A percentile compares a stretch with the other conserved stretches of the same genome.
Evolutionary conservation across 2,797 vertebrate species (phyloP).

Genomic region (Chromis chromis): DNA sequence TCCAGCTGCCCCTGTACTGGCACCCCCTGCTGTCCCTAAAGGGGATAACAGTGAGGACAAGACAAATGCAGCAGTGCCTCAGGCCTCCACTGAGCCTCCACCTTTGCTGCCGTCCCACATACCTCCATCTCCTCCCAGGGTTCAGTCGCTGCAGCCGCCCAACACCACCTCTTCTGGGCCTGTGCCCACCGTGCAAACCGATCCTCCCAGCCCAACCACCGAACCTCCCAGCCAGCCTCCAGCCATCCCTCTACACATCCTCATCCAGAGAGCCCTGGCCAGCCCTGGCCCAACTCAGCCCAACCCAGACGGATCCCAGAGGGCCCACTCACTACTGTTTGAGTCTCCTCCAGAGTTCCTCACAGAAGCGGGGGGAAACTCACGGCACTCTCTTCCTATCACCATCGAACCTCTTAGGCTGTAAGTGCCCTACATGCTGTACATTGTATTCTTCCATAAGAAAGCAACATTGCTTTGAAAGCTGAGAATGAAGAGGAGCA

Average conservation of each 20-base stretch:
- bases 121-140: slow-evolving; percentile 73
- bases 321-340: slow-evolving; percentile 93
- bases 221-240: slow-evolving; percentile 82
- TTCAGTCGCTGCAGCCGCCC: slow-evolving; percentile 52
- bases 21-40: slow-evolving; percentile 44
- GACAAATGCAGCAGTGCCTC: slow-evolving; percentile 7
- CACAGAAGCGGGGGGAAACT: slow-evolving; percentile 49
- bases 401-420: slow-evolving; percentile 96
- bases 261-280: slow-evolving; percentile 91
- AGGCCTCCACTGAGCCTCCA: not conserved
- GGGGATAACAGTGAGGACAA: slow-evolving; percentile 48
- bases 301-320: slow-evolving; percentile 85
- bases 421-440: slow-evolving; percentile 83
- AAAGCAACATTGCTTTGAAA: not conserved
- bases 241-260: slow-evolving; percentile 90
- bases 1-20: not conserved
- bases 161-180: slow-evolving; percentile 45
- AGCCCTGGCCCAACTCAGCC: slow-evolving; percentile 85
- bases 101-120: slow-evolving; percentile 64
- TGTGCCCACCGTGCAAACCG: slow-evolving; percentile 28
- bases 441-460: not conserved
- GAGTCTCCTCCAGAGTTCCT: slow-evolving; percentile 83
- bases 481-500: not conserved
- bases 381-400: slow-evolving; percentile 88
- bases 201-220: slow-evolving; percentile 78